Evolutionary conservation across 1,140 invertebrate species (phyloP).

Genomic region (Idris sp.): DNA sequence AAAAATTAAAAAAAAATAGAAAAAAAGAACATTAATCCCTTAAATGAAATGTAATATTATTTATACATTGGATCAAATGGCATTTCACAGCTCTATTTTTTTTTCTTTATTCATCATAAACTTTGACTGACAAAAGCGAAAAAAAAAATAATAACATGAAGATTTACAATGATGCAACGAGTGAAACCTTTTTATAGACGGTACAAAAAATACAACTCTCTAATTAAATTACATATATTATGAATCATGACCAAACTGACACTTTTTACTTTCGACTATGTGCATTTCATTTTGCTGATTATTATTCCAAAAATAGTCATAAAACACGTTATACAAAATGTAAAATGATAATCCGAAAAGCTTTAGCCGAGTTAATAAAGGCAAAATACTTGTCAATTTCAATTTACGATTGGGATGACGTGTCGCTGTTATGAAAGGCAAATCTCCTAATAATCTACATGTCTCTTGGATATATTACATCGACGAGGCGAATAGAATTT

Average conservation of each 20-base stretch:
- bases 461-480: slow-evolving; percentile 42
- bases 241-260: slow-evolving; percentile 43
- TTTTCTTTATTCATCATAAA: slow-evolving; percentile 29
- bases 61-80: slow-evolving; percentile 28
- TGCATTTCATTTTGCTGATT: slow-evolving; percentile 10
- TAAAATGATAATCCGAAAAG: slow-evolving; percentile 38
- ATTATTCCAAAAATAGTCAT: slow-evolving; percentile 46
- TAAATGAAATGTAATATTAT: slow-evolving; percentile 30
- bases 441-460: slow-evolving; percentile 55
- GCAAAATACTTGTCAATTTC: slow-evolving; percentile 61
- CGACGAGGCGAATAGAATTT: too few species aligned
- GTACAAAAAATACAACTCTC: slow-evolving; percentile 24
- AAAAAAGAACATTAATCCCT: slow-evolving; percentile 32
- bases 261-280: slow-evolving; percentile 28
- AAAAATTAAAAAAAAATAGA: too few species aligned
- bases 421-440: slow-evolving; percentile 44
- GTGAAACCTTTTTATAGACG: slow-evolving; percentile 33
- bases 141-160: slow-evolving; percentile 5
- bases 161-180: too few species aligned
- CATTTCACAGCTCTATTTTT: slow-evolving; percentile 6
- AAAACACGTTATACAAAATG: slow-evolving; percentile 21
- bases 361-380: slow-evolving; percentile 45
- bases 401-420: slow-evolving; percentile 55
- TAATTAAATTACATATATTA: slow-evolving; percentile 55
- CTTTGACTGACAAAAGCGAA: slow-evolving; percentile 29